Evolutionary conservation across 1,140 invertebrate genomes (phyloP).

Genomic region (Caerostris darwini): DNA sequence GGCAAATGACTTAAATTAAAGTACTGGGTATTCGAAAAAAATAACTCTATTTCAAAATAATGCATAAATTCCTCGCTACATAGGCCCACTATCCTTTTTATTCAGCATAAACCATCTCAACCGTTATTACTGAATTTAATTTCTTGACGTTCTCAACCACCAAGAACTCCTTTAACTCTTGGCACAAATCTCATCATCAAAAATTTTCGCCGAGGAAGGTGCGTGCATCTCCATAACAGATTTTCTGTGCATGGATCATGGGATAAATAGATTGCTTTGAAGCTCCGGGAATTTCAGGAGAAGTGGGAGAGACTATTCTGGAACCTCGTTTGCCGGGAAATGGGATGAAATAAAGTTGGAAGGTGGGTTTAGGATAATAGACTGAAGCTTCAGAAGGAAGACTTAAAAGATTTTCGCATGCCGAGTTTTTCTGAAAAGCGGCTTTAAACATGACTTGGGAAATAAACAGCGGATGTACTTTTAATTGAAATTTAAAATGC

Average conservation of each 20-base stretch:
- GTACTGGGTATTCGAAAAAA: no score
- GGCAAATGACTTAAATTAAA: no score
- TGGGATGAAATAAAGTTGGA: not conserved
- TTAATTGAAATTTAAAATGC: no score
- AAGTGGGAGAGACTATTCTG: not conserved
- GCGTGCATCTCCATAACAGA: not conserved
- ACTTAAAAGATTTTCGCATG: not conserved
- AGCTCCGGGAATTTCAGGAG: not conserved
- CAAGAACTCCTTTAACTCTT: not conserved
- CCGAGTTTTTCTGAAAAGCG: not conserved
- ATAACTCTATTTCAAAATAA: no score
- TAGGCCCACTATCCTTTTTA: not conserved
- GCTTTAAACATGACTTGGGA: not conserved
- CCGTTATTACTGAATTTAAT: constrained; percentile 18
- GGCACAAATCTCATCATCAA: constrained; percentile 50
- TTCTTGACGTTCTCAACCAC: not conserved
- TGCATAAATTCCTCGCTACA: not conserved
- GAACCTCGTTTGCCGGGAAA: not conserved
- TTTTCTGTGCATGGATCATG: constrained; percentile 5
- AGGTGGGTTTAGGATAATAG: not conserved
- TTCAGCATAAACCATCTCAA: not conserved
- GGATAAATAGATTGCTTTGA: constrained; percentile 53
- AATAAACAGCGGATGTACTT: not conserved
- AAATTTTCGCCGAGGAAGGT: not conserved
- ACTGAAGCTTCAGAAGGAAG: not conserved